phyloP scores from a whole-genome alignment of 1,140 invertebrate genomes.

The Geopemphigus sp. region DNA sequence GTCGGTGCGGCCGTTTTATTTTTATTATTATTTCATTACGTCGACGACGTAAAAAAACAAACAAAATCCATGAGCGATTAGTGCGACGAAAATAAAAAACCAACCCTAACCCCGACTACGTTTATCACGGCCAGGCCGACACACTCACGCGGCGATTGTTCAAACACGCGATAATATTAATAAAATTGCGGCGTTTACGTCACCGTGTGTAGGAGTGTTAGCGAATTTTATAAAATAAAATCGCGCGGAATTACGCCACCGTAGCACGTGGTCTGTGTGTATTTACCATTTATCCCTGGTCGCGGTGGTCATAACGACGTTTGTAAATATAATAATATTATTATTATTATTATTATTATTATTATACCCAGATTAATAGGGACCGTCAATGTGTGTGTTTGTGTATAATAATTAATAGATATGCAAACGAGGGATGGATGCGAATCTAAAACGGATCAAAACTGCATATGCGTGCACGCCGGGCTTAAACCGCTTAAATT shows the following conservation, averaged over 20 bases:
- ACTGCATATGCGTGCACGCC: too few species aligned
- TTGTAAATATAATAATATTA: not conserved
- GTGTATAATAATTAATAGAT: too few species aligned
- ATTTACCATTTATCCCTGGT: slow-evolving; percentile 6
- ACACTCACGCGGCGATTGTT: not conserved
- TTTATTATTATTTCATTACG: not conserved
- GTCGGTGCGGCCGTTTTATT: not conserved
- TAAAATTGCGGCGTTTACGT: not conserved
- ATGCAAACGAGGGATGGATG: too few species aligned
- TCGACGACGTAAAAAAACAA: too few species aligned
- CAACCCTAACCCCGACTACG: not conserved
- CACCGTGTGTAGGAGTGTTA: not conserved
- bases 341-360: too few species aligned
- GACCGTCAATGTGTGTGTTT: too few species aligned
- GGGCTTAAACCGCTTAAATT: too few species aligned
- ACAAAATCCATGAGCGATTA: too few species aligned
- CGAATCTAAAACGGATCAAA: too few species aligned
- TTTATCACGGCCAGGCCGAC: not conserved
- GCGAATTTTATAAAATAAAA: not conserved
- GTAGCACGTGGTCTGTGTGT: not conserved
- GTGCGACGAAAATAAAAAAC: not conserved
- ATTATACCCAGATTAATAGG: too few species aligned
- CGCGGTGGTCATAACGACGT: not conserved
- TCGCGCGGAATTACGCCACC: not conserved
- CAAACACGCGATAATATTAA: not conserved